Evolutionary conservation across 2,113 vertebrate species (phyloP).

Genomic region (Microcebus griseorufus): DNA sequence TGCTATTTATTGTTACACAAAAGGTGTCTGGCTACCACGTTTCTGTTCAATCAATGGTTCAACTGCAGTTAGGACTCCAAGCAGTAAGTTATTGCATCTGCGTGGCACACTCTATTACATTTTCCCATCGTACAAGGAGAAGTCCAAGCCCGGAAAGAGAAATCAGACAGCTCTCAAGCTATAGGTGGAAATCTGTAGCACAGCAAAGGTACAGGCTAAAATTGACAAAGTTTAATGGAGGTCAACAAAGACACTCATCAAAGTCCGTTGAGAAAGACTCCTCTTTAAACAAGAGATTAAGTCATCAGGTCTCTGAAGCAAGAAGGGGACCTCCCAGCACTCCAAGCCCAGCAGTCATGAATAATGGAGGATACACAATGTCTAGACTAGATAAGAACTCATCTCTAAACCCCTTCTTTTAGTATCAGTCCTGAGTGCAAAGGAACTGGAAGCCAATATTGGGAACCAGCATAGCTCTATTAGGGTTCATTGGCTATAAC

Average conservation of each 20-base stretch:
- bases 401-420: neutral
- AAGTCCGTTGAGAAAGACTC: neutral
- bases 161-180: neutral
- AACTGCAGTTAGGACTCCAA: neutral
- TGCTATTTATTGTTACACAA: neutral
- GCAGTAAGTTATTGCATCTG: neutral
- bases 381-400: conserved; percentile 14
- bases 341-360: neutral
- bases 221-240: neutral
- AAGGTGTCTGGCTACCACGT: neutral
- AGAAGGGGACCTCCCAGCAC: neutral
- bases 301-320: neutral
- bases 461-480: neutral
- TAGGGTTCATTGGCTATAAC: neutral
- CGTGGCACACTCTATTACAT: neutral
- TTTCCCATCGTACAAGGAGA: neutral
- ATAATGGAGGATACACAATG: neutral
- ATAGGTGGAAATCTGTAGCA: neutral
- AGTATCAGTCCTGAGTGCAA: neutral
- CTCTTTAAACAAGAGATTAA: conserved; percentile 3
- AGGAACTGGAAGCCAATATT: neutral
- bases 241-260: neutral
- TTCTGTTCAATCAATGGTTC: neutral
- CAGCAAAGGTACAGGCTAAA: neutral
- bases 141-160: neutral